Base-by-base conservation (phyloP, 2,113 vertebrate species). In the Zosterops japonicus region DNA sequence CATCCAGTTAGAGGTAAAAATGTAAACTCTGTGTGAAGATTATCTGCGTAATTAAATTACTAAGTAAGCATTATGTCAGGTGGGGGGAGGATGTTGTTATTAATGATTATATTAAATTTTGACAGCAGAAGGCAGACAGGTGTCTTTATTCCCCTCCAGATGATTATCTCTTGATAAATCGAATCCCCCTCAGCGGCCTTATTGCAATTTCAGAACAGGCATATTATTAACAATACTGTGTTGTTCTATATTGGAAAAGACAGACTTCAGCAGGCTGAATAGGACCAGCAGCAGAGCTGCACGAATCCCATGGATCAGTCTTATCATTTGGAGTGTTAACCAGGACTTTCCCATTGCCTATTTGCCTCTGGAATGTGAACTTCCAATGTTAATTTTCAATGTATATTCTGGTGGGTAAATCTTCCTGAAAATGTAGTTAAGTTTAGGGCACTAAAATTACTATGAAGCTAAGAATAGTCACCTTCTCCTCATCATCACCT, bases 41-140 rank as follows among this genome's bases (percentile, higher is more conserved):
- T 79, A 89, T 61, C 33, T 46, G 28, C 69, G 71, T 89, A 95
- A 91, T 95, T 94, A 95, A 92, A 94, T 87, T 95, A 89, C 59
- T 87, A 89, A 89, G 14, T 65, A 56, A 89, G 41, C 31, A 57
- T 92, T 91, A 82, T 68, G 28, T 59, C 65, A 76, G 41, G 39
- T 2, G 2, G 24, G 14, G 25, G 20, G 33, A 79, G 8, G 14
- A 28, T 25, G 20, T 49, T 81, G 24, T 67, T 94, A 87, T 84
- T 78, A 89, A 75, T 78, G 65, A 11, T 87, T 76, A 79, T 87
- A 87, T 87, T 87, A 91, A 71, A 71, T 95, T 97, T 91, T 84
- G 77, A 87, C 60, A 61, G 83, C 69, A 79, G 75, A 93, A 90
- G 47, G 65, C 83, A 92, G 52, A 41, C 83, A 96, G 87, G 74